Evolutionary conservation across 2,888 invertebrate genomes (phyloP).

Genomic region (Dicyrtoma fusca): DNA sequence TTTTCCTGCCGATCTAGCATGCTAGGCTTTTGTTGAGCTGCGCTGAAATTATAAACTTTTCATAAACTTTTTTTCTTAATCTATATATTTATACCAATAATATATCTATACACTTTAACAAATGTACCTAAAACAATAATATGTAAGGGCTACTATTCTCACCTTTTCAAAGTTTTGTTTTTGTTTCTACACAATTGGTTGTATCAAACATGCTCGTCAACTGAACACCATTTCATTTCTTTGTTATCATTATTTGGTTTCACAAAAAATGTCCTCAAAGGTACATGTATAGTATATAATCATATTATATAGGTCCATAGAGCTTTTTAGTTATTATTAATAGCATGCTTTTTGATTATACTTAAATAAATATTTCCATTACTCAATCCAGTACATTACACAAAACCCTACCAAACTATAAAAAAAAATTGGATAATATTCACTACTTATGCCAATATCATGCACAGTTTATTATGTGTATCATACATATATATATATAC

Average conservation of each 20-base stretch:
- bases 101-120: neutral
- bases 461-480: too few species aligned
- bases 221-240: too few species aligned
- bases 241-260: too few species aligned
- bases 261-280: neutral
- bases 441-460: too few species aligned
- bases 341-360: neutral
- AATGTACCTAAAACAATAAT: neutral
- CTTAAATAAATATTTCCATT: too few species aligned
- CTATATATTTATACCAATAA: neutral
- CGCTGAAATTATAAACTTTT: slow-evolving; percentile 17
- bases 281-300: too few species aligned
- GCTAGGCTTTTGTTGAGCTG: slow-evolving; percentile 49
- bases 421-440: too few species aligned
- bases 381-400: too few species aligned
- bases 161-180: neutral
- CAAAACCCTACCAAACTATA: too few species aligned
- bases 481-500: too few species aligned
- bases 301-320: neutral
- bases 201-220: too few species aligned
- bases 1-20: slow-evolving; percentile 57
- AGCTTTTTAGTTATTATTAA: neutral
- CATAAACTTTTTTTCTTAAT: slow-evolving; percentile 10
- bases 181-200: neutral
- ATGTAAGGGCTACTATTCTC: neutral